phyloP scores from a whole-genome alignment of 2,797 vertebrate genomes.

The Enteromius radiatus region DNA sequence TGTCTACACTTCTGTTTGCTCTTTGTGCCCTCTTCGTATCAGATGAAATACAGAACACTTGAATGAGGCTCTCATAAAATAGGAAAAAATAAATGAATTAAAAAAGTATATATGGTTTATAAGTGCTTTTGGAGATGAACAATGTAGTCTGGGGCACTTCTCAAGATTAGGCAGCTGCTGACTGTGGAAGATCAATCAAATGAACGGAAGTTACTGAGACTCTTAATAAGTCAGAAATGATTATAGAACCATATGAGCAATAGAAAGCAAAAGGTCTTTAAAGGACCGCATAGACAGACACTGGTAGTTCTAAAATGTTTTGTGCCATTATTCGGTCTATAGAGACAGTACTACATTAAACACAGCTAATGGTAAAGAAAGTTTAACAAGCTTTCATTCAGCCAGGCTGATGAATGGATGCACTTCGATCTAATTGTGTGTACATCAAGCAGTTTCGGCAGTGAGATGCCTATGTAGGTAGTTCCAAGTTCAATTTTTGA shows the following conservation, averaged over 20 bases:
- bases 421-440: neutral
- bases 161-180: constrained; percentile 6
- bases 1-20: constrained; percentile 11
- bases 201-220: neutral
- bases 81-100: constrained; percentile 13
- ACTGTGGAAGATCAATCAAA: neutral
- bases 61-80: constrained; percentile 9
- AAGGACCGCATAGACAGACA: neutral
- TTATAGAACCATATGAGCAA: neutral
- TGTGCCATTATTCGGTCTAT: neutral
- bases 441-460: neutral
- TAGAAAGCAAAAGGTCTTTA: neutral
- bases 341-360: neutral
- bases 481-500: neutral
- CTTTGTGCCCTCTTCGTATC: neutral
- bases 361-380: neutral
- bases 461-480: too few species aligned
- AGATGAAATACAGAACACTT: neutral
- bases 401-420: neutral
- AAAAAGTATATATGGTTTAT: neutral
- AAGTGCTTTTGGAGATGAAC: neutral
- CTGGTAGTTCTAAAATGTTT: neutral
- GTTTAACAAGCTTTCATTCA: neutral
- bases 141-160: neutral
- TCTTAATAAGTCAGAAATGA: neutral